Conservation (phyloP, 2,113 vertebrate species). For the Nothobranchius kuhntae region DNA sequence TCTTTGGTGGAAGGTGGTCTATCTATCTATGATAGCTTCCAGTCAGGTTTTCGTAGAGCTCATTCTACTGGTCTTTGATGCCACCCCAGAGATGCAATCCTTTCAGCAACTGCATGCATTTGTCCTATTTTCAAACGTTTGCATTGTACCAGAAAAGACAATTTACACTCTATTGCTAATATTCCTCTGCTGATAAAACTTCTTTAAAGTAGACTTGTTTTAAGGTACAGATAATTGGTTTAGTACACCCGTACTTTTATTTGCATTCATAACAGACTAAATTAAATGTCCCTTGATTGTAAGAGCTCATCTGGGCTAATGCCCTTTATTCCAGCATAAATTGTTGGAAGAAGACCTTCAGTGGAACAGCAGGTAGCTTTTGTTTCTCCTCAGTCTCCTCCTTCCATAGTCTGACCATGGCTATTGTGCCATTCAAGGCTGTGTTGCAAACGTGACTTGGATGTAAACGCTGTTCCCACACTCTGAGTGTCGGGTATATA, state of each 20-base stretch:
- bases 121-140: no score
- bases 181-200: no score
- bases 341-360: conserved; percentile 35
- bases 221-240: conserved; percentile 6
- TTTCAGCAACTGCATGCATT: no score
- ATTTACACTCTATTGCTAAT: no score
- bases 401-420: conserved; percentile 56
- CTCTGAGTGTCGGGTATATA: conserved; percentile 57
- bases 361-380: conserved; percentile 6
- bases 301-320: conserved; percentile 14
- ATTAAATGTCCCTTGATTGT: conserved; percentile 29
- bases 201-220: not conserved
- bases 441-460: conserved; percentile 55
- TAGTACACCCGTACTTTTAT: not conserved
- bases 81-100: no score
- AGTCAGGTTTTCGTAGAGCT: no score
- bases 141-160: no score
- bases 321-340: not conserved
- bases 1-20: no score
- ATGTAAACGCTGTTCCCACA: conserved; percentile 47
- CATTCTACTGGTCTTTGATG: no score
- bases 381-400: conserved; percentile 18
- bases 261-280: conserved; percentile 12
- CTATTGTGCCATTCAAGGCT: conserved; percentile 56
- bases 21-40: no score